Evolutionary conservation across 30 jellyfish, hydroid and myxozoan species (phyloP).

Genomic region (Mastigias papua): DNA sequence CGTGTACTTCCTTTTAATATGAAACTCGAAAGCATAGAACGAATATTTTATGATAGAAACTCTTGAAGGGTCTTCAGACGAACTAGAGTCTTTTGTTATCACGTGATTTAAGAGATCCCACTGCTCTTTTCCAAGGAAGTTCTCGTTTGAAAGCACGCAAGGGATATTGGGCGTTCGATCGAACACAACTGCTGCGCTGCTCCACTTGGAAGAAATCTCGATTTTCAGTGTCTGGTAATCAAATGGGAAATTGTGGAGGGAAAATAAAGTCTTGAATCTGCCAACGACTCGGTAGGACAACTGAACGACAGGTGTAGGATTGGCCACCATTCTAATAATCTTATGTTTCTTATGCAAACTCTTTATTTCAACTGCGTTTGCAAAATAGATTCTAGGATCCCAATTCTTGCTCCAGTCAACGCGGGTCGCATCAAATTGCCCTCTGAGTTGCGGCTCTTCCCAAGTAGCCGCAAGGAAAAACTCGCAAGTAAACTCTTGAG

Average conservation of each 20-base stretch:
- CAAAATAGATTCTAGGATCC: slow-evolving; percentile 92
- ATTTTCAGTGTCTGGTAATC: slow-evolving; percentile 86
- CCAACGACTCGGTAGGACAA: slow-evolving; percentile 90
- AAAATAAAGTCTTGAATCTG: slow-evolving; percentile 84
- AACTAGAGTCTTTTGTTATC: slow-evolving; percentile 43
- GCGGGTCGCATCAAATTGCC: slow-evolving; percentile 30
- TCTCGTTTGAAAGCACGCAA: slow-evolving; percentile 70
- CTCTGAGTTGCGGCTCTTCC: slow-evolving; percentile 81
- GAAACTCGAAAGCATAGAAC: slow-evolving; percentile 70
- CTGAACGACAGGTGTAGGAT: slow-evolving; percentile 67
- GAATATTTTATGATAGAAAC: slow-evolving; percentile 79
- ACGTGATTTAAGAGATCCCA: slow-evolving; percentile 87
- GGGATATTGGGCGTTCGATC: slow-evolving; percentile 84
- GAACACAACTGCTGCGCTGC: slow-evolving; percentile 70
- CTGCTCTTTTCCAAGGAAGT: slow-evolving; percentile 88
- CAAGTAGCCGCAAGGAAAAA: slow-evolving; percentile 94
- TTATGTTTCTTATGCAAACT: slow-evolving; percentile 77
- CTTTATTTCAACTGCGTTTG: slow-evolving; percentile 86
- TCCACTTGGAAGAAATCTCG: slow-evolving; percentile 88
- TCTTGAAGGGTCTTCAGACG: slow-evolving; percentile 63
- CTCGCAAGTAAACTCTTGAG: slow-evolving; percentile 91
- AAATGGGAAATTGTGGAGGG: slow-evolving; percentile 83
- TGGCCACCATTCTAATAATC: slow-evolving; percentile 50
- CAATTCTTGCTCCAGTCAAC: slow-evolving; percentile 83
- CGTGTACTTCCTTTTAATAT: slow-evolving; percentile 78